Base-by-base conservation (phyloP, 2,797 vertebrate species). In the Sebastolobus alascanus region DNA sequence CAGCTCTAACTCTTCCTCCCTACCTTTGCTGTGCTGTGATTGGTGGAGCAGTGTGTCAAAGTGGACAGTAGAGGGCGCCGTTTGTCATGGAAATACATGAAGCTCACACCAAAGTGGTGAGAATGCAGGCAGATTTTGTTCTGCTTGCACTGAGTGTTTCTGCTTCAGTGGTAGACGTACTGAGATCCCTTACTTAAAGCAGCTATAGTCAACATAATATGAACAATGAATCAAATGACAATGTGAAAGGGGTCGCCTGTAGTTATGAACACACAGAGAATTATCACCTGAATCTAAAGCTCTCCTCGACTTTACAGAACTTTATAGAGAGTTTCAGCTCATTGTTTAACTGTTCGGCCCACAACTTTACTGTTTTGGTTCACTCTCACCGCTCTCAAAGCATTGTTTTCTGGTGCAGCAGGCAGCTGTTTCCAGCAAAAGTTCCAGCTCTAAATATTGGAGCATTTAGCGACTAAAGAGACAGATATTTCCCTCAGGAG, bases 1-100 rank as follows among this genome's bases (percentile, higher is more conserved):
- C 93, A 96, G 94, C 94, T 91, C 84, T 71, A 87, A 69, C 63
- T 78, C 69, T 59, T 87, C 79, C 81, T 79, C 27, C 40, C 79
- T 64, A 40, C 37, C 20, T 79, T 74, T 80, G 59, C 60, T 73
- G 68, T 82, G 66, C 56, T 75, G 71, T 74, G 65, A 68, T 46
- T 77, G 71, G n/a, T 75, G 38, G 56, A 56, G 33, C 54, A 61
- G 75, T 82, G 12, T 56, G 22, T 29, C 6, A 6, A n/a, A 50
- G 16, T 25, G 1, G 8, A 60, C 92, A 86, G 68, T 40, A 90
- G 93, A 80, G 85, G 90, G 86, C 67, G 37, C 79, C 64, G 73
- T 80, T 71, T 60, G 29, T 40, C 37, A 16, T 12, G 37, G 33
- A 82, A 83, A 25, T 5, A 8, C 12, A 25, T 8, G 5, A 27